These are phyloP conservation scores for Pungitius pungitius DNA, from an alignment of 2,113 vertebrate genomes.

Conservation along the genomic window DNA sequence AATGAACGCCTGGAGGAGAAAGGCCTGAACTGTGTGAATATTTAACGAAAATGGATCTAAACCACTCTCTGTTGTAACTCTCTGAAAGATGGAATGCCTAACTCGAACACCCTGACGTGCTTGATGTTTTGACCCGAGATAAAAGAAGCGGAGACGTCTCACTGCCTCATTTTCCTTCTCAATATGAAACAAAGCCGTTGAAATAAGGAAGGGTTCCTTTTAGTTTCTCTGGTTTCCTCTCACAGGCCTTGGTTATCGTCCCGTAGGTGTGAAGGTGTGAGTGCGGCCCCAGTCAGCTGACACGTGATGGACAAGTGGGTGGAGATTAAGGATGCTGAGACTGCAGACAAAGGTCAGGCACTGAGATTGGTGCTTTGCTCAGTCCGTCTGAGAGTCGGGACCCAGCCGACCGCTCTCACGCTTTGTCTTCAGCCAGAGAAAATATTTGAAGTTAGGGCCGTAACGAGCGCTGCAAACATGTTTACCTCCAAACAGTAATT, in stretches of 20 bases:
- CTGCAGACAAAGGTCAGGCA: no score
- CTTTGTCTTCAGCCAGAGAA: no score
- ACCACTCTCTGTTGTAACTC: not conserved
- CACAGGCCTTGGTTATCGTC: no score
- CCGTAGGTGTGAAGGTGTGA: no score
- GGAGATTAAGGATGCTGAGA: no score
- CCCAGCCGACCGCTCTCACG: no score
- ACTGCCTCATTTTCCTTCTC: not conserved
- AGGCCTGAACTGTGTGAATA: conserved; percentile 18
- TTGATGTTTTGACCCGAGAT: not conserved
- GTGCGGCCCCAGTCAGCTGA: no score
- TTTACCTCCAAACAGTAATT: not conserved
- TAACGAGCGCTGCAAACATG: not conserved
- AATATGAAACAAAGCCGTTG: no score
- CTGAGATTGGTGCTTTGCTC: not conserved
- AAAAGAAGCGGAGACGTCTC: not conserved
- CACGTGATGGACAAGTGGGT: no score
- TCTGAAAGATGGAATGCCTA: not conserved
- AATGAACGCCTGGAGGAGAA: conserved; percentile 15
- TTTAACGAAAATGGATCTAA: conserved; percentile 18
- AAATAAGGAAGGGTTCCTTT: no score
- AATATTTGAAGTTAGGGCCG: not conserved
- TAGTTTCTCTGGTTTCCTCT: no score
- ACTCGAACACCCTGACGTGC: conserved; percentile 4
- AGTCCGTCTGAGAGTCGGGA: not conserved